Evolutionary conservation across 64 coral and sea anemone genomes (phyloP).

Genomic region (Acropora tenuis): DNA sequence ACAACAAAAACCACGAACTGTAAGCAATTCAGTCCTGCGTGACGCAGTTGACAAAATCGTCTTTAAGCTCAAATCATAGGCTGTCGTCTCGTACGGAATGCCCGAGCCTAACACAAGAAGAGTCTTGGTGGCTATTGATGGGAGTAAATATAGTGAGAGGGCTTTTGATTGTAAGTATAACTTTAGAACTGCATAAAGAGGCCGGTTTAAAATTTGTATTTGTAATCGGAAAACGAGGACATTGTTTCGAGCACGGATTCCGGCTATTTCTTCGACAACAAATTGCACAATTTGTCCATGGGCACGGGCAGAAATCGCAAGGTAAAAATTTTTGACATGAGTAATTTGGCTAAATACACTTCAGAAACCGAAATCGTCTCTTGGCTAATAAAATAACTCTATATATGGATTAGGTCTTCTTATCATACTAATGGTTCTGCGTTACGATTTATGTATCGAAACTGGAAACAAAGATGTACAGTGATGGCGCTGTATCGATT

Average conservation of each 20-base stretch:
- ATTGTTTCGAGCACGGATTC: not conserved
- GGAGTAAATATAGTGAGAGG: conserved; percentile 52
- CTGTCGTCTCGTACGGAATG: not conserved
- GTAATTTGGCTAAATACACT: not conserved
- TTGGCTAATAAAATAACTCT: too few species aligned
- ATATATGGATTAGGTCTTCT: too few species aligned
- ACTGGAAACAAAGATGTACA: not conserved
- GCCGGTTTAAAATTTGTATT: not conserved
- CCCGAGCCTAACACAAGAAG: conserved; percentile 7
- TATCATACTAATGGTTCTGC: too few species aligned
- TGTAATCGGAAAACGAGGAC: not conserved
- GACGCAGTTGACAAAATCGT: not conserved
- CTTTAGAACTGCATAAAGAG: not conserved
- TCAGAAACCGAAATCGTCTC: not conserved
- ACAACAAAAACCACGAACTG: not conserved
- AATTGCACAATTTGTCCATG: not conserved
- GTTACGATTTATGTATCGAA: too few species aligned
- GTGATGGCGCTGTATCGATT: not conserved
- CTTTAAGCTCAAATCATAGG: too few species aligned
- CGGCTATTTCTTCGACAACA: not conserved
- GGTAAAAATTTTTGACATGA: not conserved
- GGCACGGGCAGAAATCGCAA: not conserved
- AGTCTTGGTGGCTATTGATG: conserved; percentile 61
- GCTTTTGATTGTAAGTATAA: conserved; percentile 72
- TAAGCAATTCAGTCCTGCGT: not conserved